Base-by-base conservation (phyloP, 2,113 vertebrate species). In the Ceratotherium simum region DNA sequence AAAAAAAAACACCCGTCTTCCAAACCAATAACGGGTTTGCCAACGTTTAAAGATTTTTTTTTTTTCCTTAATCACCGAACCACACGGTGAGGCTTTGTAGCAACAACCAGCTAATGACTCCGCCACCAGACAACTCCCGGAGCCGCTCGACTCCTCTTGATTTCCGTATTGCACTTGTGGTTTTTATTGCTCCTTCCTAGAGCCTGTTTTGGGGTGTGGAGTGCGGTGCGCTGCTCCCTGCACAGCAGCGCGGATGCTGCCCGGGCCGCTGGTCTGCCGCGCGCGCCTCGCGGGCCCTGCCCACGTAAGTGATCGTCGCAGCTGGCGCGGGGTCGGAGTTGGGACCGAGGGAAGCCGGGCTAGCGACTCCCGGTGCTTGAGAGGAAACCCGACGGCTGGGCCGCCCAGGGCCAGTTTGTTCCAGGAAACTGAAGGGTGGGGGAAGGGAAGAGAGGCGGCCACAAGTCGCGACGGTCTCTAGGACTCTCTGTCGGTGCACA, bases 161-260 rank as follows among this genome's bases (percentile, higher is more conserved):
- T 97, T 98, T 98, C 88, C 90, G 25, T 80, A 92, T 96, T 54
- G 69, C 95, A 89, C 96, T 94, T 96, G 96, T 88, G 97, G 90
- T 76, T 98, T 98, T 98, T 98, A 98, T 98, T 97, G 97, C 97
- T 96, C 92, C 27, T 98, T 98, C 97, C 93, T 95, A 98, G 97
- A 16, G 86, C 96, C 88, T 97, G 81, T 98, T 97, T 97, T 31
- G 62, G 96, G 95, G 92, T 94, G 75, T 72, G 97, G 87, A 96
- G 73, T 89, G 56, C n/a, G 46, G 46, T 54, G 76, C 62, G 23
- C 90, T 21, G 72, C 9, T 27, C 67, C 70, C 76, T 72, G 79
- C 75, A 73, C 72, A 85, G 82, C 80, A 6, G 76, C 82, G 85
- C 67, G 67, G 96, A 98, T 33, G 93, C 89, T 69, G 76, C 67